Evolutionary conservation across 1,140 invertebrate species (phyloP).

Genomic region (Lithobius niger): DNA sequence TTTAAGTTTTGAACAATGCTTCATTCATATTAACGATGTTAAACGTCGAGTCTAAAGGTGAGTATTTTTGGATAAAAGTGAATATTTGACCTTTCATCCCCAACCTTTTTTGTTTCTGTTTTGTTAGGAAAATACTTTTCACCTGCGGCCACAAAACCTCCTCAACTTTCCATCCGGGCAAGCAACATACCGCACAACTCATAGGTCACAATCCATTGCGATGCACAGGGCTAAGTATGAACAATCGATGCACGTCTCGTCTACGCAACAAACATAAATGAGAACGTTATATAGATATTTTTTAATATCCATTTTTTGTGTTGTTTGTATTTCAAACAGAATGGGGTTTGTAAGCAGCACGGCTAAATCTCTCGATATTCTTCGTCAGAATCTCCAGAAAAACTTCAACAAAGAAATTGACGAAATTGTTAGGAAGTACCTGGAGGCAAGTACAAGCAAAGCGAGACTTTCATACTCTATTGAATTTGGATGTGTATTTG

Average conservation of each 20-base stretch:
- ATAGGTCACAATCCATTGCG: background rate
- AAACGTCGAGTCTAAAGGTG: too few species aligned
- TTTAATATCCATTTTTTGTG: background rate
- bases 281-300: background rate
- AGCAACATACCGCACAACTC: background rate
- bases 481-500: conserved; percentile 12
- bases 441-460: conserved; percentile 41
- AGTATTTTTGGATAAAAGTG: too few species aligned
- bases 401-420: conserved; percentile 63
- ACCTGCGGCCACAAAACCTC: conserved; percentile 4
- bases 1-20: too few species aligned
- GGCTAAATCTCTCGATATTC: conserved; percentile 54
- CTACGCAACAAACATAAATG: background rate
- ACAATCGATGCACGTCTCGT: too few species aligned
- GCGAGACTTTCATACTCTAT: background rate
- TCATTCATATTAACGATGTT: too few species aligned
- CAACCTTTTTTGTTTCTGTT: background rate
- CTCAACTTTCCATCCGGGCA: background rate
- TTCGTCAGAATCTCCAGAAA: conserved; percentile 56
- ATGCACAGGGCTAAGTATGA: conserved; percentile 6
- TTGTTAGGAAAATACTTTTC: conserved; percentile 7
- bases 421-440: conserved; percentile 54
- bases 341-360: conserved; percentile 33
- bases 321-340: background rate
- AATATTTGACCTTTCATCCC: background rate